Conservation (phyloP, 2,113 vertebrate genomes). For the Nothocercus julius region DNA sequence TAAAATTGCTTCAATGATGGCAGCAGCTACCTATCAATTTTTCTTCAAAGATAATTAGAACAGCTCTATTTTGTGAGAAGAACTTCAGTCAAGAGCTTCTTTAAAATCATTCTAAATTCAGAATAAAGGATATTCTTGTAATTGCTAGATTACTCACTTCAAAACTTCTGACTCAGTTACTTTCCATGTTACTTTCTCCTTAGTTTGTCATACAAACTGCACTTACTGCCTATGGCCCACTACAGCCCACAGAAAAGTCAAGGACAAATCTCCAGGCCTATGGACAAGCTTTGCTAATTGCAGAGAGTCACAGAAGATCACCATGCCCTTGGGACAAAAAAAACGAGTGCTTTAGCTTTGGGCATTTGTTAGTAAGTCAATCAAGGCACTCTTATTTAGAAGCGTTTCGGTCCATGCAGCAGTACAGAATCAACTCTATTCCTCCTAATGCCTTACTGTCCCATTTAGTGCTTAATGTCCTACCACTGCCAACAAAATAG, state of each 20-base stretch:
- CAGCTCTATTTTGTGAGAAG: not conserved
- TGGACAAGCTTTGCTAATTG: not conserved
- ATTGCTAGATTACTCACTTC: not conserved
- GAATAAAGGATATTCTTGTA: not conserved
- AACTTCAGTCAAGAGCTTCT: not conserved
- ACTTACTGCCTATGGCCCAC: not conserved
- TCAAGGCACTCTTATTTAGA: not conserved
- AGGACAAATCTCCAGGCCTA: no score
- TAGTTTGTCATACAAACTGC: not conserved
- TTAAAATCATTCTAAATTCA: not conserved
- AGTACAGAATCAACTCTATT: not conserved
- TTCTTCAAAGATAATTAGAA: not conserved
- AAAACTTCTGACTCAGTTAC: not conserved
- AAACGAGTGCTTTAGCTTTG: not conserved
- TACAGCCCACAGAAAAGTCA: not conserved
- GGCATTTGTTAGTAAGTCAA: not conserved
- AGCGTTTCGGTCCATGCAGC: not conserved
- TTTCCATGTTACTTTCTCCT: not conserved
- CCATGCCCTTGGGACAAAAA: not conserved
- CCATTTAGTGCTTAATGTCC: not conserved
- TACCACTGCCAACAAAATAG: not conserved
- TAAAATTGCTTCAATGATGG: not conserved
- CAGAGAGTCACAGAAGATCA: not conserved
- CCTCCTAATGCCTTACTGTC: not conserved
- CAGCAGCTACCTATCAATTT: not conserved